phyloP scores from a whole-genome alignment of 2,888 invertebrate genomes.

The Eudemis profundana region DNA sequence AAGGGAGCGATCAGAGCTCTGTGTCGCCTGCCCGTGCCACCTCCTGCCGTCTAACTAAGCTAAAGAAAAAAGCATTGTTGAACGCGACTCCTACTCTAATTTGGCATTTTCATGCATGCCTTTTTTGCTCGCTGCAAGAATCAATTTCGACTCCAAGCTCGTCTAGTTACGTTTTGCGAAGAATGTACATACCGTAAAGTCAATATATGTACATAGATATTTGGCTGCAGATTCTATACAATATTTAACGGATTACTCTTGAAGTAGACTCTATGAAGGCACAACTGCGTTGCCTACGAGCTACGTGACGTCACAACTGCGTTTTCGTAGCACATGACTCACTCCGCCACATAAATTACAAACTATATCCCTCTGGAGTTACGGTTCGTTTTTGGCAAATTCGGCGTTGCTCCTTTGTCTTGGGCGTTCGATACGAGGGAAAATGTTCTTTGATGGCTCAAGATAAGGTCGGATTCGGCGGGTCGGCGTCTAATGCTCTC shows the following conservation, averaged over 20 bases:
- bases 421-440: slow-evolving; percentile 53
- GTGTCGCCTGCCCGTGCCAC: slow-evolving; percentile 43
- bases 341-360: slow-evolving; percentile 78
- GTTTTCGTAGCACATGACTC: slow-evolving; percentile 77
- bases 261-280: slow-evolving; percentile 47
- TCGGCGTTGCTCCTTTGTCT: slow-evolving; percentile 81
- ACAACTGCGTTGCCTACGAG: slow-evolving; percentile 58
- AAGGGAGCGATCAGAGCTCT: slow-evolving; percentile 59
- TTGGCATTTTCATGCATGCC: slow-evolving; percentile 27
- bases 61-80: slow-evolving; percentile 36
- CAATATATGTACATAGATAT: neutral
- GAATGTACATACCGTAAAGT: neutral
- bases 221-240: neutral
- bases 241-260: slow-evolving; percentile 42
- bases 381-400: slow-evolving; percentile 82
- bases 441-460: slow-evolving; percentile 63
- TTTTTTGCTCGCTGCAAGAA: slow-evolving; percentile 15
- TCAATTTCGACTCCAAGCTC: neutral
- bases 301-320: slow-evolving; percentile 74
- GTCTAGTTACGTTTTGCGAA: neutral
- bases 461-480: slow-evolving; percentile 63
- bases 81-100: slow-evolving; percentile 32
- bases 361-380: slow-evolving; percentile 82
- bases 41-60: slow-evolving; percentile 40
- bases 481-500: slow-evolving; percentile 73